Conservation (phyloP, 1,140 invertebrate genomes). For the Drosophila guanche region DNA sequence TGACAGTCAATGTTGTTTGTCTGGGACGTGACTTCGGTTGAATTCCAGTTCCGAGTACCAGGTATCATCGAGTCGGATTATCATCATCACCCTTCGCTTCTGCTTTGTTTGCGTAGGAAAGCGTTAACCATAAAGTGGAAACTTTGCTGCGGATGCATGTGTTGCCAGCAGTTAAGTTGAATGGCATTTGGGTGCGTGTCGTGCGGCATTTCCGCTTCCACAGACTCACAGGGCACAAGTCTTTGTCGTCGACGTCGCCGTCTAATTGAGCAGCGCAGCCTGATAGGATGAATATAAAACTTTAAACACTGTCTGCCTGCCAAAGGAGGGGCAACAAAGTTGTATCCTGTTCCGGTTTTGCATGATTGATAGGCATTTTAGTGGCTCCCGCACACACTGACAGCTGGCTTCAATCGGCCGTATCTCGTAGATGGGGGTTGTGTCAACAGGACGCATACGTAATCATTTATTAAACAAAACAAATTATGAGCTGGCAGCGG, state of each 20-base stretch:
- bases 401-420: conserved; percentile 24
- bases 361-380: conserved; percentile 61
- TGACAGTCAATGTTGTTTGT: too few relatives aligned
- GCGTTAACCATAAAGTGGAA: conserved; percentile 33
- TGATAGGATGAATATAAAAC: conserved; percentile 26
- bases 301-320: conserved; percentile 22
- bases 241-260: conserved; percentile 3
- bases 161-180: conserved; percentile 20
- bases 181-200: not conserved
- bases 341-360: conserved; percentile 34
- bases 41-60: too few relatives aligned
- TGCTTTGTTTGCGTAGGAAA: conserved; percentile 36
- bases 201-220: conserved; percentile 26
- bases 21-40: too few relatives aligned
- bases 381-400: conserved; percentile 1
- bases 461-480: conserved; percentile 43
- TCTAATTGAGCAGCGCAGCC: conserved; percentile 41
- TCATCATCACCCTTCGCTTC: too few relatives aligned
- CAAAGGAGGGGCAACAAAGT: conserved; percentile 23
- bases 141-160: conserved; percentile 24
- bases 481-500: conserved; percentile 32
- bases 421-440: conserved; percentile 1
- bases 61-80: too few relatives aligned
- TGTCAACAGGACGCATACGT: conserved; percentile 36
- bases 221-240: not conserved